Evolutionary conservation across 2,113 vertebrate species (phyloP).

Genomic region (Nyctibius bracteatus): DNA sequence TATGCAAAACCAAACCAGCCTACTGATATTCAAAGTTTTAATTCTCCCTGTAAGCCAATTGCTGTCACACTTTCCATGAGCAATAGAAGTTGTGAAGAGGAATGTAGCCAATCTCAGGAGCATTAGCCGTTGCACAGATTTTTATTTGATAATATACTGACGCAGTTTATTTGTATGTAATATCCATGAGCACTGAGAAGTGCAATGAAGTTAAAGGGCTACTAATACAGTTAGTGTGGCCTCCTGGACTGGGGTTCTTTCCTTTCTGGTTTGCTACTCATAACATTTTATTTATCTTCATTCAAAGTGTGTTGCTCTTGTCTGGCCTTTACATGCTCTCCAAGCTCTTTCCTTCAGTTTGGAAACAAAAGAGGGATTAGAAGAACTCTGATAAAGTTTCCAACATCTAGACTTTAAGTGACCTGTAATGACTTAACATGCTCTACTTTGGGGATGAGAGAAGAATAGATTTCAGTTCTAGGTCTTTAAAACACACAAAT

Average conservation of each 20-base stretch:
- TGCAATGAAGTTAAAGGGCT: neutral
- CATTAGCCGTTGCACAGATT: neutral
- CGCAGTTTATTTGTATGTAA: neutral
- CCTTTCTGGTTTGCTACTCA: neutral
- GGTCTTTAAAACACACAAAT: neutral
- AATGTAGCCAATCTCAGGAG: neutral
- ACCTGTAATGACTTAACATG: neutral
- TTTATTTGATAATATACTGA: neutral
- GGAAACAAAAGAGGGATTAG: neutral
- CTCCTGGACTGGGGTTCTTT: neutral
- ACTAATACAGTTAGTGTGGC: accelerated
- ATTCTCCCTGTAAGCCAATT: neutral
- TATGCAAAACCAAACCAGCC: neutral
- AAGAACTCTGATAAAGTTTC: neutral
- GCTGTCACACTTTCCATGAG: neutral
- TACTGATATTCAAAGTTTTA: neutral
- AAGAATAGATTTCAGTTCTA: neutral
- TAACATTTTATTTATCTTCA: neutral
- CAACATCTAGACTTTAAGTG: neutral
- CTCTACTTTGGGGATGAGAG: neutral
- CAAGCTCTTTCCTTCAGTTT: neutral
- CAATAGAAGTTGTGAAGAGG: neutral
- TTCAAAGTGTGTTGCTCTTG: neutral
- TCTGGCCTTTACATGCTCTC: neutral
- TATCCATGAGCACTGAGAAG: neutral